phyloP scores from a whole-genome alignment of 2,797 vertebrate species.

The Girardinus metallicus region DNA sequence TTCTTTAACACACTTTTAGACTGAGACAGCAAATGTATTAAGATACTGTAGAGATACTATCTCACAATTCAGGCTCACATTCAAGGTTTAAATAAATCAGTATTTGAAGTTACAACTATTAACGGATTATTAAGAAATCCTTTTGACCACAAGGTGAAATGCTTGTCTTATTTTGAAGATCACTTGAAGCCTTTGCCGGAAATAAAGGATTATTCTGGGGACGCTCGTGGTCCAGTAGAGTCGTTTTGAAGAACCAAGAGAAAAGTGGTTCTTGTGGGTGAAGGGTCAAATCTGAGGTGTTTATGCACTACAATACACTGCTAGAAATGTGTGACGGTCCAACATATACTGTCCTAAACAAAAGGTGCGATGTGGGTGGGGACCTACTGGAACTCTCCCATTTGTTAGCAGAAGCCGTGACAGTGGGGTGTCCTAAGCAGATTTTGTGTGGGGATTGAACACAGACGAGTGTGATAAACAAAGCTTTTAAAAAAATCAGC shows the following conservation, averaged over 20 bases:
- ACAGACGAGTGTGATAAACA: slow-evolving; percentile 51
- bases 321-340: slow-evolving; percentile 36
- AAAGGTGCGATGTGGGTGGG: slow-evolving; percentile 21
- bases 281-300: not conserved
- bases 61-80: not conserved
- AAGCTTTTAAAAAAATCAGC: slow-evolving; percentile 56
- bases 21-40: not conserved
- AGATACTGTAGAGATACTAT: not conserved
- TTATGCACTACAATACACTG: slow-evolving; percentile 3
- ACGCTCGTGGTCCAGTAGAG: not conserved
- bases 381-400: slow-evolving; percentile 66
- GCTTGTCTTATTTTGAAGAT: not conserved
- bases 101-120: not conserved
- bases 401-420: slow-evolving; percentile 56
- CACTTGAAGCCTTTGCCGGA: not conserved
- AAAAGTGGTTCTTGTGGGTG: not conserved
- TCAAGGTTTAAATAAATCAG: not conserved
- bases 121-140: not conserved
- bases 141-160: not conserved
- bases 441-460: slow-evolving; percentile 64
- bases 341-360: slow-evolving; percentile 52
- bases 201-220: not conserved
- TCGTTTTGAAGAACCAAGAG: not conserved
- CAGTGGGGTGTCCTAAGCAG: slow-evolving; percentile 29
- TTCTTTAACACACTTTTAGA: not conserved